Evolutionary conservation across 2,888 invertebrate species (phyloP), one percentile per base, ranked within the genome.

Genomic region (Sinhomidia bicolor): DNA sequence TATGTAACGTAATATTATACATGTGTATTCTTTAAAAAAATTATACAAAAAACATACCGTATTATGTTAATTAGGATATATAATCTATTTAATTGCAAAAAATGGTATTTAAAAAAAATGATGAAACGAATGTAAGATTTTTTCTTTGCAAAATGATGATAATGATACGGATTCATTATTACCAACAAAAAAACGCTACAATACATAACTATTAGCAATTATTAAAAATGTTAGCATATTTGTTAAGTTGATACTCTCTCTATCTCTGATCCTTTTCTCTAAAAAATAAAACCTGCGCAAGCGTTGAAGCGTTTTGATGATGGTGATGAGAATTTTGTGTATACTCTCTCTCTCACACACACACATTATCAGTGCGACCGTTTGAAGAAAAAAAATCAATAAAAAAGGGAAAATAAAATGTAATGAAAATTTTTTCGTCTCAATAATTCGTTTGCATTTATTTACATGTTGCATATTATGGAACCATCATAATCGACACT

Each of bases 331-430:
- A 29, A 78, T 57, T 78, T 78, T 78, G 78, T 78, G 78, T 78
- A 57, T 78, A 57, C 78, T 78, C 78, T 78, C 78, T 36, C n/a
- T n/a, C n/a, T n/a, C n/a, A n/a, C n/a, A n/a, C n/a, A n/a, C n/a
- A n/a, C n/a, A n/a, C 57, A n/a, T 54, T 78, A 57, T 78, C 78
- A 78, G 57, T 78, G 36, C 78, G 57, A 54, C 1, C 78, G 78
- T 78, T 78, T 78, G 78, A 57, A 78, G 57, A 20, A 57, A 78
- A 78, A 71, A 74, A 54, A 41, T 41, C 36, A 12, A 51, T 14
- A 47, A 76, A 78, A 76, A 78, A 54, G 20, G 32, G 78, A 78
- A 78, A 78, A 78, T 78, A 78, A 78, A 78, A 57, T 76, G 65
- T 57, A 32, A 0, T 78, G 57, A 57, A 57, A 78, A 76, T 41